Evolutionary conservation across 2,888 invertebrate genomes (phyloP), one percentile per base, ranked within the genome.

Genomic region (Scaptomyza reducta): DNA sequence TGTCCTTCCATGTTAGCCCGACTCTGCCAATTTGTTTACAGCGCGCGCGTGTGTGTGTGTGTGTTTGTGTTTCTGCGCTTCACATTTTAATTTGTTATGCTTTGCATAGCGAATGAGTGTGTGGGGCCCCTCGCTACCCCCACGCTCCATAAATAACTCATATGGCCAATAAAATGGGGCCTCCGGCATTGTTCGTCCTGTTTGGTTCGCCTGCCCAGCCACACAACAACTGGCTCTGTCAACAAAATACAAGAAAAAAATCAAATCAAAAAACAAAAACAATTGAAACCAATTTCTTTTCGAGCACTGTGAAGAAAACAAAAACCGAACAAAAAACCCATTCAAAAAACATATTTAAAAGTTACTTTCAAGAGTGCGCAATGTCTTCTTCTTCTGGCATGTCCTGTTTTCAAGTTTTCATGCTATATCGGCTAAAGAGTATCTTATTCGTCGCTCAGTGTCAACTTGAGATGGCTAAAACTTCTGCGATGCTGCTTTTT

Each of bases 31-130:
- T 65, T 47, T 11, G 41, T 45, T 3, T 4, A 42, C 54, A n/a
- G n/a, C 13, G 18, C 33, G 16, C 33, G 42, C n/a, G 10, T 38
- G 25, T 35, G 10, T 44, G 53, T 33, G 9, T 31, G 29, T 40
- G 45, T 18, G 13, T 35, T 33, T 33, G 14, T 50, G 13, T 35
- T 33, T 33, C 13, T 50, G 64, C 35, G 63, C 40, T 42, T 49
- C 57, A 65, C 62, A 77, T 73, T 77, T 79, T 77, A 73, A 84
- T 74, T 68, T 71, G 79, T 68, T 74, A 59, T 79, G 82, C 59
- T 65, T 57, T 58, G 60, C 51, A 59, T 65, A 55, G 42, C 35
- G 35, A 54, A 2, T 33, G 33, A 13, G 45, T 63, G 60, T 33
- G 31, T 47, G 54, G 41, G 29, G 7, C 11, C 22, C 33, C 3